These are phyloP conservation scores for Porites cylindrica DNA, from an alignment of 92 coral and sea anemone species.

Conservation along the genomic window DNA sequence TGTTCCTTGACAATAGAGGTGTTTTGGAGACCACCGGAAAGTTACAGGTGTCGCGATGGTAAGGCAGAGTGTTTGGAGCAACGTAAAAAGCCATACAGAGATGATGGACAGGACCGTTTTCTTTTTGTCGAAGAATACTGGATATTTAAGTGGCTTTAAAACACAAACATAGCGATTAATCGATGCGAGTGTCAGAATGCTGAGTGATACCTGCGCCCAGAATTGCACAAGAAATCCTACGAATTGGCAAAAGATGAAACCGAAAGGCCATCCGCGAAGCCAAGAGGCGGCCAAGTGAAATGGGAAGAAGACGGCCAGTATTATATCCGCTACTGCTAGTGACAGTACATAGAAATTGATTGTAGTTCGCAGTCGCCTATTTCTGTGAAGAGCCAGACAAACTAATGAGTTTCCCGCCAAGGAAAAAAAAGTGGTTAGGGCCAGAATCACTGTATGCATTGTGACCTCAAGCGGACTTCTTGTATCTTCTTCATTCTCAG, in stretches of 20 bases:
- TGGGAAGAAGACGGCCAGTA: not conserved
- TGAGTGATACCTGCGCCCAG: not conserved
- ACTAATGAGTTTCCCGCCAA: not conserved
- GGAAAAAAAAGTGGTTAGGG: not conserved
- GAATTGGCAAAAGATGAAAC: not conserved
- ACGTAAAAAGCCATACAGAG: not conserved
- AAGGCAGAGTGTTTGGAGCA: not conserved
- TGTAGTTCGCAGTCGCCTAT: not conserved
- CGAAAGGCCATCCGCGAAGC: not conserved
- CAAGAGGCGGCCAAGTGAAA: not conserved
- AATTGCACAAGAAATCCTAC: not conserved
- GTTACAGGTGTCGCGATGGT: not conserved
- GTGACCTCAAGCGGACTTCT: not conserved
- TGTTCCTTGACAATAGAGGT: not conserved
- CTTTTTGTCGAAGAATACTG: not conserved
- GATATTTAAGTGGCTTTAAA: not conserved
- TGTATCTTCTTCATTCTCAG: not conserved
- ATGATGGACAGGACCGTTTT: not conserved
- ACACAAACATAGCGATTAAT: not conserved
- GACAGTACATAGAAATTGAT: not conserved
- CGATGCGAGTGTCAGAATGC: not conserved
- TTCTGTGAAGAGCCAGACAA: constrained; percentile 3
- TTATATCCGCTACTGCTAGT: not conserved
- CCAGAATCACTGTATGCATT: not conserved
- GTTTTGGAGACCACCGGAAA: not conserved